Conservation (phyloP, 2,113 vertebrate species). For the Vulpes vulpes region DNA sequence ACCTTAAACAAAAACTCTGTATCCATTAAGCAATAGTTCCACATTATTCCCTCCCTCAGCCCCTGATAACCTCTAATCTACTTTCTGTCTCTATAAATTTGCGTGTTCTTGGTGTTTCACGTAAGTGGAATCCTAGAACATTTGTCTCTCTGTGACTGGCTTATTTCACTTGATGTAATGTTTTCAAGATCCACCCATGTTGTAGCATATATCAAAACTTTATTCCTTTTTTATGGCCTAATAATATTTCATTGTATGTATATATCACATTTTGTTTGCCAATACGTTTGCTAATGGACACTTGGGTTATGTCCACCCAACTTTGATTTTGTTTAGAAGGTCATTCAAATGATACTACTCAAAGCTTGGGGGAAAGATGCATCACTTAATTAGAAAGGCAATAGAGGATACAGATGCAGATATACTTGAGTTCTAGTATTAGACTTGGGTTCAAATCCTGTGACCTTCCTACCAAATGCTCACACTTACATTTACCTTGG, state of each 20-base stretch:
- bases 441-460: neutral
- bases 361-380: neutral
- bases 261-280: neutral
- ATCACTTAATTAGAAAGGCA: slow-evolving; percentile 35
- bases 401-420: neutral
- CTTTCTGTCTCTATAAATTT: neutral
- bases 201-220: neutral
- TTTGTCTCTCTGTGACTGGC: neutral
- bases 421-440: neutral
- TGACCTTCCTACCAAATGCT: neutral
- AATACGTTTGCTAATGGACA: neutral
- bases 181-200: neutral
- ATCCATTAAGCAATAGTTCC: neutral
- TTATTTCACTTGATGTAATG: neutral
- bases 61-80: neutral
- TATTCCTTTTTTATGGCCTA: neutral
- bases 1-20: slow-evolving; percentile 32
- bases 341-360: neutral
- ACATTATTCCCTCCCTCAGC: neutral
- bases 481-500: neutral
- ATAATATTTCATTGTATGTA: neutral
- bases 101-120: neutral
- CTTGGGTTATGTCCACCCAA: neutral
- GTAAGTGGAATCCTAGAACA: neutral
- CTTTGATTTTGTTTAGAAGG: slow-evolving; percentile 25